phyloP scores from a whole-genome alignment of 1,140 invertebrate genomes.

The Anoplolepis gracilipes region DNA sequence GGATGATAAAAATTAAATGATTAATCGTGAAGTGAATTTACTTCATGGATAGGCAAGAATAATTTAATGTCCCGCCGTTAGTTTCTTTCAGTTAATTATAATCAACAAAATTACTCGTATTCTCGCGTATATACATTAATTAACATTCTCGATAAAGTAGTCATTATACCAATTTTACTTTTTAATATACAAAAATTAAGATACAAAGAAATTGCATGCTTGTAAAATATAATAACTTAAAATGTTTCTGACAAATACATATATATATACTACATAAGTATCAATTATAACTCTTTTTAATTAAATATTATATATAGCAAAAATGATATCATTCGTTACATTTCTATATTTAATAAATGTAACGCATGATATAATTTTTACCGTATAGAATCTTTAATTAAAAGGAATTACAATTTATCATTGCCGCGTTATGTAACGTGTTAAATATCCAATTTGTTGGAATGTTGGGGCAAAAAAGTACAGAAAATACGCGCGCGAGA shows the following conservation, averaged over 20 bases:
- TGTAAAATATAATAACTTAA: neutral
- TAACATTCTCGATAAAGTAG: neutral
- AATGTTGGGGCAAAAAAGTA: constrained; percentile 1
- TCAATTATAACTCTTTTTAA: too few species aligned
- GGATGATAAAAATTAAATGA: constrained; percentile 17
- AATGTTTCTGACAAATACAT: neutral
- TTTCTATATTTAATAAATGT: too few species aligned
- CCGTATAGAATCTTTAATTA: neutral
- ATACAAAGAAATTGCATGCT: neutral
- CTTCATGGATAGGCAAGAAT: constrained; percentile 17
- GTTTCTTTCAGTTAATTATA: neutral
- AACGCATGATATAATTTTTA: too few species aligned
- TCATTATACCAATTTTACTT: neutral
- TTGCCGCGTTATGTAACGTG: neutral
- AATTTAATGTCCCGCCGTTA: constrained; percentile 28
- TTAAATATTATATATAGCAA: too few species aligned
- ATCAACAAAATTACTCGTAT: neutral
- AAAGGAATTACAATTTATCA: neutral
- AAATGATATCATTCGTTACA: too few species aligned
- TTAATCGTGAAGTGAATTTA: constrained; percentile 3
- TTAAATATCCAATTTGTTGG: neutral
- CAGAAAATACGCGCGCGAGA: neutral
- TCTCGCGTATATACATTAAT: neutral
- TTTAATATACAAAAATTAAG: neutral
- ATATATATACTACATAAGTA: too few species aligned